Conservation (phyloP, 1,140 invertebrate species). For the Drosophila tsacasi region DNA sequence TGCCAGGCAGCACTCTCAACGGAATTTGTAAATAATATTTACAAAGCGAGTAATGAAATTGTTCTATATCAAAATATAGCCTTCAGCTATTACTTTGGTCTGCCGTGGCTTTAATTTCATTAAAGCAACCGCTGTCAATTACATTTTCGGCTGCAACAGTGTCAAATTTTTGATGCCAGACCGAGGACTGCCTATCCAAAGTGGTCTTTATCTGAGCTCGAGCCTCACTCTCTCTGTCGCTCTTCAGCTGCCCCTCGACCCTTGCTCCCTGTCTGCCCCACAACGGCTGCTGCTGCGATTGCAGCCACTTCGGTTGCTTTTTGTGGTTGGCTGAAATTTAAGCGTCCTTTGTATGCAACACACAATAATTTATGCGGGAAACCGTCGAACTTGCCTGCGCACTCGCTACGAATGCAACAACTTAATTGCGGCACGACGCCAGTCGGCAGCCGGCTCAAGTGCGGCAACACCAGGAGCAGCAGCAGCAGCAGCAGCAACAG, state of each 20-base stretch:
- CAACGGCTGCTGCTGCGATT: slow-evolving; percentile 25
- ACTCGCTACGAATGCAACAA: slow-evolving; percentile 69
- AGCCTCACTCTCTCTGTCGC: slow-evolving; percentile 4
- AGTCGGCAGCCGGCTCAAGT: slow-evolving; percentile 45
- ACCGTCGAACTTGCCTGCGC: slow-evolving; percentile 44
- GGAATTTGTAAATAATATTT: background rate
- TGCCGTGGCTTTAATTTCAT: slow-evolving; percentile 12
- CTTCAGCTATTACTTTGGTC: background rate
- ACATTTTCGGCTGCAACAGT: slow-evolving; percentile 7
- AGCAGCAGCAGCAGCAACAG: slow-evolving; percentile 3
- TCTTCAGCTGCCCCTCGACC: background rate
- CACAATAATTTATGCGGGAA: slow-evolving; percentile 78
- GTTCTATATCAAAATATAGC: background rate
- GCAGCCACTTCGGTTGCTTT: slow-evolving; percentile 57
- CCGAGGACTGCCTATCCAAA: slow-evolving; percentile 42
- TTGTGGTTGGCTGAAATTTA: slow-evolving; percentile 61
- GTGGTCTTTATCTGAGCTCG: slow-evolving; percentile 29
- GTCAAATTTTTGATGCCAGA: slow-evolving; percentile 29
- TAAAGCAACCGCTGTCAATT: slow-evolving; percentile 28
- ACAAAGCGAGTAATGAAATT: background rate
- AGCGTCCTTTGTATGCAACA: slow-evolving; percentile 75
- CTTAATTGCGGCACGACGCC: slow-evolving; percentile 68
- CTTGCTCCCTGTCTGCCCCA: background rate
- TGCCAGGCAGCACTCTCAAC: background rate
- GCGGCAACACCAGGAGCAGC: slow-evolving; percentile 4